phyloP scores from a whole-genome alignment of 1,140 invertebrate genomes.

The Drosophila sulfurigaster region DNA sequence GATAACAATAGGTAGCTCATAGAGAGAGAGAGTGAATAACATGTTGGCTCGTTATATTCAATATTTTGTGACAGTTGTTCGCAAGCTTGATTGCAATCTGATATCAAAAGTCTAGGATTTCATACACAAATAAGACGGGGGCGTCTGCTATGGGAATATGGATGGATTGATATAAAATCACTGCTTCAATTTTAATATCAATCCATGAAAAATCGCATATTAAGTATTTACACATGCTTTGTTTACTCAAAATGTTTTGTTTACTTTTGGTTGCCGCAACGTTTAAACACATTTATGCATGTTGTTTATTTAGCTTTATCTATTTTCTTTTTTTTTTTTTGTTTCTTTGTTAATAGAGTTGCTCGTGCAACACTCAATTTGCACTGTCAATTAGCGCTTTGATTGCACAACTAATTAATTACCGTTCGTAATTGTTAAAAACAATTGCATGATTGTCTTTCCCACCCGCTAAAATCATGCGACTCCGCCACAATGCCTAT shows the following conservation, averaged over 20 bases:
- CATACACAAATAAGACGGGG: no score
- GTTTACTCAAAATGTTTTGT: background rate
- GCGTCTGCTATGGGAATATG: no score
- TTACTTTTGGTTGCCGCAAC: background rate
- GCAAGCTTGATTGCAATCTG: no score
- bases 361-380: background rate
- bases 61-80: no score
- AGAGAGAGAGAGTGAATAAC: no score
- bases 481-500: constrained; percentile 3
- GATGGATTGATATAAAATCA: no score
- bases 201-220: background rate
- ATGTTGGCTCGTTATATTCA: no score
- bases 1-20: no score
- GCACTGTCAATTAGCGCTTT: constrained; percentile 3
- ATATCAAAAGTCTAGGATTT: no score
- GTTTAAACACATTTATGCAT: background rate
- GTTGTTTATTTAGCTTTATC: background rate
- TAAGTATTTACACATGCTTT: background rate
- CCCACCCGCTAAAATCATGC: background rate
- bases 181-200: no score
- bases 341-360: background rate
- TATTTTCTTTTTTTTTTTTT: background rate
- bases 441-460: background rate
- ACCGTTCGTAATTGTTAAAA: constrained; percentile 1
- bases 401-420: constrained; percentile 16